A percentile compares a stretch with the other conserved stretches of the same genome.
Conservation (phyloP, 2,797 vertebrate genomes). For the Pantherophis vulpinus region DNA sequence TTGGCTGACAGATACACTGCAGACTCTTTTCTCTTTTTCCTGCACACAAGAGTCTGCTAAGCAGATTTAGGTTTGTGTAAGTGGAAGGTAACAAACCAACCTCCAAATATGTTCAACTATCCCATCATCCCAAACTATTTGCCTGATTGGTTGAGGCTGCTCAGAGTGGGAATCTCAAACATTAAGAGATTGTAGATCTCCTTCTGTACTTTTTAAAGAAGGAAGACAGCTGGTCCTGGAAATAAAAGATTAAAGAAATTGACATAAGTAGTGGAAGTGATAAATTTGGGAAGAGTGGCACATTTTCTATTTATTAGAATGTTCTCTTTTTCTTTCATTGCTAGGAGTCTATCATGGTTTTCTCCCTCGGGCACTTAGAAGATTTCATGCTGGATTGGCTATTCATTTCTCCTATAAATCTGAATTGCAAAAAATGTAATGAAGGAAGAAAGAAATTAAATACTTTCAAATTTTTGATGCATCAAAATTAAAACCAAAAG, state of each 20-base stretch:
- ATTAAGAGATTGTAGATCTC: background rate
- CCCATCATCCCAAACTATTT: background rate
- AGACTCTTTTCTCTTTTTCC: background rate
- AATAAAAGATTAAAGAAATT: background rate
- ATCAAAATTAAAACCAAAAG: background rate
- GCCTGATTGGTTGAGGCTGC: background rate
- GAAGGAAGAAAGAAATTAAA: background rate
- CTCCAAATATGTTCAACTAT: background rate
- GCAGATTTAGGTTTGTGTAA: background rate
- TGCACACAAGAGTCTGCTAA: background rate
- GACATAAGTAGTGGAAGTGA: background rate
- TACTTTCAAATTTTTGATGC: background rate
- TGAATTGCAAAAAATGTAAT: background rate
- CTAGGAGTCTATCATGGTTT: background rate
- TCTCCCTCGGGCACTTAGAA: background rate
- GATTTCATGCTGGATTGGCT: background rate
- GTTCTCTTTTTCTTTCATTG: background rate
- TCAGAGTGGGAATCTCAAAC: background rate
- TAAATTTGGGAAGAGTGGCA: background rate
- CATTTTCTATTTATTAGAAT: background rate
- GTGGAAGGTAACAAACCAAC: background rate
- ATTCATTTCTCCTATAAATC: background rate
- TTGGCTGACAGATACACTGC: background rate
- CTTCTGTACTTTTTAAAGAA: background rate
- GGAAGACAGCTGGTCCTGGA: background rate